Conservation (phyloP, 2,797 vertebrate species). For the Chrosomus eos region DNA sequence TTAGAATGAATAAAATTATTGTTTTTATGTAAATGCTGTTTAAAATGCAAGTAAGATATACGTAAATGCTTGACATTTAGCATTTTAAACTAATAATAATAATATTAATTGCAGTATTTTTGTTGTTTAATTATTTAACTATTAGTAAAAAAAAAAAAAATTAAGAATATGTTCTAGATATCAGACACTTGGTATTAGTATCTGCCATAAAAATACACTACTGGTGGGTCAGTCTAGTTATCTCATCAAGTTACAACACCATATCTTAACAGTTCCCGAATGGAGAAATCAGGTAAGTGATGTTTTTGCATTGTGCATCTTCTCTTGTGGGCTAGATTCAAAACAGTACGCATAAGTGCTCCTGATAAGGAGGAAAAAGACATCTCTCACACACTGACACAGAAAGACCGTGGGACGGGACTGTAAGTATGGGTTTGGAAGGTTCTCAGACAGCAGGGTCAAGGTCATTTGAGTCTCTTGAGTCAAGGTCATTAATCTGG, state of each 20-base stretch:
- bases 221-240: neutral
- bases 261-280: neutral
- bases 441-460: conserved; percentile 44
- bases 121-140: neutral
- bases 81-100: neutral
- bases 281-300: neutral
- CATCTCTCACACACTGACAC: neutral
- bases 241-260: neutral
- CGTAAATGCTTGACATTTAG: neutral
- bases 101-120: too few species aligned
- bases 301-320: neutral
- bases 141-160: neutral
- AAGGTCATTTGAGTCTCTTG: conserved; percentile 8
- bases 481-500: conserved; percentile 24
- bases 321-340: neutral
- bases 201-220: neutral
- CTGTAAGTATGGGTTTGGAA: neutral
- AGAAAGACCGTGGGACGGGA: neutral
- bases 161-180: neutral
- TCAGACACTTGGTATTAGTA: too few species aligned
- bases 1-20: neutral
- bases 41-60: neutral
- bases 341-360: neutral
- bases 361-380: conserved; percentile 7
- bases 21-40: neutral